These are phyloP conservation scores for Drosophila nigricruria DNA, from an alignment of 2,888 invertebrate species.

Conservation along the genomic window DNA sequence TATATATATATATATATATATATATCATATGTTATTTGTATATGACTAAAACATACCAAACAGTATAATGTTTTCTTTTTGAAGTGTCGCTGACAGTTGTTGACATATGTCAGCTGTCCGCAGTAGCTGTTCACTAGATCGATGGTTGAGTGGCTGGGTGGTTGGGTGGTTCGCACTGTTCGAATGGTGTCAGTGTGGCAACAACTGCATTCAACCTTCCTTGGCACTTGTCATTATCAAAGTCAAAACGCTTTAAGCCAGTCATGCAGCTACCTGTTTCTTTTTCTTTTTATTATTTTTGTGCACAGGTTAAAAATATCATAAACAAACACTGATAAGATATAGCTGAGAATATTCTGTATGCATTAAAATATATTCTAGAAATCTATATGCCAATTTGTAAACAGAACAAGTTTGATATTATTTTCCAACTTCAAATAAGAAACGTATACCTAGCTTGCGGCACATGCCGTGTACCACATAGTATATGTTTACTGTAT, in stretches of 20 bases:
- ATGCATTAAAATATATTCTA: background rate
- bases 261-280: conserved; percentile 10
- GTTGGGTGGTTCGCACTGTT: conserved; percentile 3
- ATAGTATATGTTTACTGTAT: conserved; percentile 20
- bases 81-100: conserved; percentile 10
- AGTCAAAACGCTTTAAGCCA: conserved; percentile 39
- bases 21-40: background rate
- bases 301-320: conserved; percentile 48
- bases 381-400: background rate
- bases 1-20: background rate
- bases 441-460: background rate
- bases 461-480: conserved; percentile 7
- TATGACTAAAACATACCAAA: background rate
- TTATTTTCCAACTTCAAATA: background rate
- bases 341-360: background rate
- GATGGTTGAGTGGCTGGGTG: background rate
- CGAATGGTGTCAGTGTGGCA: conserved; percentile 59
- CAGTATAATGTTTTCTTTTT: conserved; percentile 16
- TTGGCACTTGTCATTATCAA: conserved; percentile 51
- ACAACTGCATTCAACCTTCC: conserved; percentile 29
- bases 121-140: background rate
- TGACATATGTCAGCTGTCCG: conserved; percentile 40
- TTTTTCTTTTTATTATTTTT: background rate
- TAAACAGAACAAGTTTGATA: background rate
- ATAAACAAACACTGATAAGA: conserved; percentile 46